A percentile compares a stretch with the other conserved stretches of the same genome.
Conservation (phyloP, 2,888 invertebrate species). For the Athalia rosae region DNA sequence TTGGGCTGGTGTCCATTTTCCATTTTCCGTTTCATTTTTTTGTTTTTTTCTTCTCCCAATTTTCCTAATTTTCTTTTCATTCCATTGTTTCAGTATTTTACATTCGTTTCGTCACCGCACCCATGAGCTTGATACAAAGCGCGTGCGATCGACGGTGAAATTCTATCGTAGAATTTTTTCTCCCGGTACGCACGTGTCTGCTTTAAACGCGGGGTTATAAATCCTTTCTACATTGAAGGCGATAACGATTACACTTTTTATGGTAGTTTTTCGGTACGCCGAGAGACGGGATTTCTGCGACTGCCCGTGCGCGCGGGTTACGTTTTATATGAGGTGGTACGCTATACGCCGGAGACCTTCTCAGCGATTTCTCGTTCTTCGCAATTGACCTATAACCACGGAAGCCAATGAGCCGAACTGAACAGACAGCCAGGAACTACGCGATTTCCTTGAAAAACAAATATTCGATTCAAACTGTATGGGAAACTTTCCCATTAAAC, state of each 20-base stretch:
- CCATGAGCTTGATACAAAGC: not conserved
- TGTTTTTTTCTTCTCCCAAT: not conserved
- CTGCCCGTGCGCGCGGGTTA: not conserved
- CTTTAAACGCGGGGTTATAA: too few relatives aligned
- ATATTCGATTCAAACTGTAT: slow-evolving; percentile 24
- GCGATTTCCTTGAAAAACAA: slow-evolving; percentile 31
- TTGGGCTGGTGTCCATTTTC: not conserved
- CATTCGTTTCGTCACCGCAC: slow-evolving; percentile 11
- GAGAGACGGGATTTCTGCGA: not conserved
- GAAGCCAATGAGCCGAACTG: slow-evolving; percentile 25
- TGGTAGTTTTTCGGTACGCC: not conserved
- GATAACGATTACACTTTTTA: not conserved
- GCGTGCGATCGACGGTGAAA: not conserved
- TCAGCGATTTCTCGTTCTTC: slow-evolving; percentile 25
- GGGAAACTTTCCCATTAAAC: slow-evolving; percentile 15
- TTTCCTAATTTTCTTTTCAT: not conserved
- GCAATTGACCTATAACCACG: slow-evolving; percentile 26
- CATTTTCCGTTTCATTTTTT: not conserved
- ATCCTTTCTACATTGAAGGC: not conserved
- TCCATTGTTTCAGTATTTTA: slow-evolving; percentile 8
- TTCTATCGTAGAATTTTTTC: not conserved
- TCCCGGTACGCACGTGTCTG: not conserved
- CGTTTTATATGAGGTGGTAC: not conserved
- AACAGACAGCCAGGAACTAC: slow-evolving; percentile 25
- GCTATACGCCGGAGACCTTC: slow-evolving; percentile 1